A percentile compares a stretch with the other conserved stretches of the same genome.
These are phyloP conservation scores for Coccyzus lansbergi DNA, from an alignment of 2,797 vertebrate genomes.

Conservation along the genomic window DNA sequence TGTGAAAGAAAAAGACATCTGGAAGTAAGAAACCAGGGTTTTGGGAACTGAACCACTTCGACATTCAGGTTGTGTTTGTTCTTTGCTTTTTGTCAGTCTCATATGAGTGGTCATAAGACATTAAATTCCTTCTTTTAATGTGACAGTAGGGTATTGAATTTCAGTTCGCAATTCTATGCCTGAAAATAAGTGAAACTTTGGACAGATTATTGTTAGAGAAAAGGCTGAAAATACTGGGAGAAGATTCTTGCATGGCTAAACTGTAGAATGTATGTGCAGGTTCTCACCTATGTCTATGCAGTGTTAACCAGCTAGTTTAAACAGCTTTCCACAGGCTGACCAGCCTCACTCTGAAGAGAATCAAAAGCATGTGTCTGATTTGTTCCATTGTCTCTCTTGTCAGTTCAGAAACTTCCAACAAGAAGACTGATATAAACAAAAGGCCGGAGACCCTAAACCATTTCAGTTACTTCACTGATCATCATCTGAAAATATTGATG, in stretches of 20 bases:
- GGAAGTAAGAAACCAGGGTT: not conserved
- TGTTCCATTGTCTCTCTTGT: not conserved
- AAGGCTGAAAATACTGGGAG: not conserved
- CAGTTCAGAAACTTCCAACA: not conserved
- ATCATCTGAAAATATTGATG: not conserved
- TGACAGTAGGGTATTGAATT: not conserved
- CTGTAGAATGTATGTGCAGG: rapidly evolving
- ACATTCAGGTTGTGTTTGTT: not conserved
- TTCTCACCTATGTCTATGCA: not conserved
- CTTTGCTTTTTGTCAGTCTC: not conserved
- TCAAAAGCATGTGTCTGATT: rapidly evolving
- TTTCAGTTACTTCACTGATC: not conserved
- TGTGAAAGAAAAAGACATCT: not conserved
- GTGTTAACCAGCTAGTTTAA: not conserved
- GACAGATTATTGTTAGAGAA: not conserved
- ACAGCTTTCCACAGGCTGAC: not conserved
- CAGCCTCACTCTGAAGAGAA: not conserved
- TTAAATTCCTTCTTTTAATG: not conserved
- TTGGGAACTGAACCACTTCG: not conserved
- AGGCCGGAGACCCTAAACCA: not conserved
- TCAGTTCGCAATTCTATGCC: not conserved
- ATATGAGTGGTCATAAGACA: not conserved
- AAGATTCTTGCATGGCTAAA: not conserved
- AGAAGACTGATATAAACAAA: not conserved
- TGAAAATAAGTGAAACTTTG: not conserved